Evolutionary conservation across 2,888 invertebrate genomes (phyloP).

Genomic region (Oxystoma pomonae): DNA sequence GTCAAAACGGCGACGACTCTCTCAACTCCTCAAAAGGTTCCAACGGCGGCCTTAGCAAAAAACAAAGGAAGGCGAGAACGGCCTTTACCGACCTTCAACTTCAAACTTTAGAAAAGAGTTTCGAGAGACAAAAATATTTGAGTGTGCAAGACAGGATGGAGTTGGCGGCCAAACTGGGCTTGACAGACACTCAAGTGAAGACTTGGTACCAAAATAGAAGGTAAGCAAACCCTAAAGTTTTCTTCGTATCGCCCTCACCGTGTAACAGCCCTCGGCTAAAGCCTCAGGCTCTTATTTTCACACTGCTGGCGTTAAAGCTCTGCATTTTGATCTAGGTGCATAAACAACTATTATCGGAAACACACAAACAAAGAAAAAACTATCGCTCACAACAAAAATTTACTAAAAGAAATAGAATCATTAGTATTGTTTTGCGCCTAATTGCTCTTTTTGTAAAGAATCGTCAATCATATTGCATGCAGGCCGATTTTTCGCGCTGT

Average conservation of each 20-base stretch:
- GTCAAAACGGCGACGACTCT: slow-evolving; percentile 81
- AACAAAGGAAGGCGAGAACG: slow-evolving; percentile 93
- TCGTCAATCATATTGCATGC: not conserved
- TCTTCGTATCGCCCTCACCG: no score
- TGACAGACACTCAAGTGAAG: slow-evolving; percentile 99
- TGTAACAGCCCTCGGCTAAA: no score
- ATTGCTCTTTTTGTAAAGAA: not conserved
- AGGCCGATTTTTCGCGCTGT: not conserved
- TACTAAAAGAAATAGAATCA: no score
- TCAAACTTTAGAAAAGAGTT: slow-evolving; percentile 93
- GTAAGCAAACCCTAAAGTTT: slow-evolving; percentile 62
- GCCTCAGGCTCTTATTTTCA: no score
- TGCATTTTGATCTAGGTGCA: no score
- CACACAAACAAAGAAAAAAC: no score
- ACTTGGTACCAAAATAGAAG: slow-evolving; percentile 99
- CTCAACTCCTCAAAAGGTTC: slow-evolving; percentile 57
- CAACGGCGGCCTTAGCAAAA: slow-evolving; percentile 68
- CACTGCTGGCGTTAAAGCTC: no score
- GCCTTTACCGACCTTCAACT: slow-evolving; percentile 99
- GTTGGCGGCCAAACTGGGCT: slow-evolving; percentile 89
- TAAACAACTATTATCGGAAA: no score
- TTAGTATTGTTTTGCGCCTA: not conserved
- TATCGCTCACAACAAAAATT: no score
- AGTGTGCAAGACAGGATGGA: slow-evolving; percentile 98
- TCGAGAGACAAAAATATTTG: slow-evolving; percentile 95